These are phyloP conservation scores for Phaethornis superciliosus DNA, from an alignment of 2,113 vertebrate species.

Conservation along the genomic window DNA sequence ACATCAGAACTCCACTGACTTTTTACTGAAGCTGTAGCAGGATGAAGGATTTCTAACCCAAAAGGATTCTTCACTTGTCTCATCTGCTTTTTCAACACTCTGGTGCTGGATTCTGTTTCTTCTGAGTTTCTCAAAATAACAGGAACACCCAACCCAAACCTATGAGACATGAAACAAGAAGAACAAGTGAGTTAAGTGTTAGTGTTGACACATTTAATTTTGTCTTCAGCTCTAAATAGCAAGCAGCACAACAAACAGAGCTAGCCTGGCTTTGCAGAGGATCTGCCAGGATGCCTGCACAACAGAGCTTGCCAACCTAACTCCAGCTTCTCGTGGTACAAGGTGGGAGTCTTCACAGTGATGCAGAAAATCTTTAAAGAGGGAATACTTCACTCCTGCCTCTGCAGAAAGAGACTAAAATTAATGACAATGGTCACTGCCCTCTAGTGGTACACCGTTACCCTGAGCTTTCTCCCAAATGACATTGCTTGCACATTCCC, in stretches of 20 bases:
- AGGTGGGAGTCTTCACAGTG: neutral
- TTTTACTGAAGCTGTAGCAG: constrained; percentile 77
- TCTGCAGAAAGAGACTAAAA: neutral
- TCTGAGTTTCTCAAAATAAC: constrained; percentile 92
- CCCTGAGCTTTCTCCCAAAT: neutral
- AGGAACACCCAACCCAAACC: constrained; percentile 94
- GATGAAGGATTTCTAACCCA: constrained; percentile 79
- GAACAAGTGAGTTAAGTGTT: neutral
- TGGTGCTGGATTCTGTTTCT: constrained; percentile 79
- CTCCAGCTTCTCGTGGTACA: neutral
- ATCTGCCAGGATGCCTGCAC: neutral
- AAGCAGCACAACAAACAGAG: neutral
- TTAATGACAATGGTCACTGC: neutral
- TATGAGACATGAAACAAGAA: constrained; percentile 56
- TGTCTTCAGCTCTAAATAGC: neutral
- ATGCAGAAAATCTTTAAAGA: neutral
- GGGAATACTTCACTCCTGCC: neutral
- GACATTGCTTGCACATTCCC: neutral
- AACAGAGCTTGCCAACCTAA: neutral
- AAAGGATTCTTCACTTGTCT: constrained; percentile 95
- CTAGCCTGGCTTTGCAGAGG: neutral
- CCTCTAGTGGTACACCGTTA: neutral
- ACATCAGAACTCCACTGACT: constrained; percentile 75
- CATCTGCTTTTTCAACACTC: constrained; percentile 89
- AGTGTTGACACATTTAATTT: neutral